phyloP scores from a whole-genome alignment of 2,797 vertebrate genomes.

The Phalloptychus januarius region DNA sequence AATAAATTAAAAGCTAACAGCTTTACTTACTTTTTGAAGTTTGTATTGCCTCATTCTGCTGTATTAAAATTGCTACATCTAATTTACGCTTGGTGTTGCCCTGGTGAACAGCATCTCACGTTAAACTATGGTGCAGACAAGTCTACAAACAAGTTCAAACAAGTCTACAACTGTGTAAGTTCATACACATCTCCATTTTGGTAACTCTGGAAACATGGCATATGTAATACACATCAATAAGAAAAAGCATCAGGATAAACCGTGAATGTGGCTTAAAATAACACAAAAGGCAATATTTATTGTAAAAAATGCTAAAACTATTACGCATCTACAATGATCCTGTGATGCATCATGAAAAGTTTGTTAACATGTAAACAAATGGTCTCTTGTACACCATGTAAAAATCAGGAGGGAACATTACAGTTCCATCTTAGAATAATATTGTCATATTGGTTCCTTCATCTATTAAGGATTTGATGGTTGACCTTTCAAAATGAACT shows the following conservation, averaged over 20 bases:
- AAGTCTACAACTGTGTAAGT: background rate
- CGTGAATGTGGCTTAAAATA: background rate
- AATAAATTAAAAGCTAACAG: background rate
- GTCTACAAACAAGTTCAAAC: background rate
- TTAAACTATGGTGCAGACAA: background rate
- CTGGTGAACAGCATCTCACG: background rate
- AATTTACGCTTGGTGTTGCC: background rate
- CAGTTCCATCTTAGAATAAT: no score
- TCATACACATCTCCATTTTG: background rate
- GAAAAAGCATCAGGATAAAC: background rate
- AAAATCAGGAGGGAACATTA: background rate
- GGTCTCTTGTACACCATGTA: background rate
- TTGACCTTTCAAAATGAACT: no score
- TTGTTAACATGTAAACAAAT: background rate
- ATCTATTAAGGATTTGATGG: no score
- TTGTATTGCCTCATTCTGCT: background rate
- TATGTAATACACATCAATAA: background rate
- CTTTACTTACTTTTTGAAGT: background rate
- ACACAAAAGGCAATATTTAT: background rate
- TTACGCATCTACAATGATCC: background rate
- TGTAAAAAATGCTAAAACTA: background rate
- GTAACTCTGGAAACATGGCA: background rate
- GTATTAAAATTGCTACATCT: background rate
- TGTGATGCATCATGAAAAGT: background rate
- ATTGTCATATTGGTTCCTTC: no score